A percentile compares a stretch with the other conserved stretches of the same genome.
These are phyloP conservation scores for Enteromius mattozi DNA, from an alignment of 2,797 vertebrate genomes.

Conservation along the genomic window DNA sequence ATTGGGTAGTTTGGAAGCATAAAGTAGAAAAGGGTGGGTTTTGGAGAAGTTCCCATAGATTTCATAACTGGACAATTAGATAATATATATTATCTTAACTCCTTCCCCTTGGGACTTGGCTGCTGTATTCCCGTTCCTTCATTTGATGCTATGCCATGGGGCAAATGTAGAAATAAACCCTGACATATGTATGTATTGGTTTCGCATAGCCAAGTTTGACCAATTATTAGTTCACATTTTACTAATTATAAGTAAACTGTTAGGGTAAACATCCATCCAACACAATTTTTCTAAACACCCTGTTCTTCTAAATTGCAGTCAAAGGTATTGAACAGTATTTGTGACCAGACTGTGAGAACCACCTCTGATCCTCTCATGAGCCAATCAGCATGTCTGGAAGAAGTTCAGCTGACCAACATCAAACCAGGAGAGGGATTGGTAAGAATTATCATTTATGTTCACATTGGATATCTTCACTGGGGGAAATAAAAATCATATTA, in stretches of 20 bases:
- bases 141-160: constrained; percentile 23
- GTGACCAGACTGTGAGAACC: constrained; percentile 86
- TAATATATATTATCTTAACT: constrained; percentile 55
- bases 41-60: background rate
- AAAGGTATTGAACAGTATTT: constrained; percentile 87
- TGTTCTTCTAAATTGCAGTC: constrained; percentile 76
- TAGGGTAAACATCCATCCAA: background rate
- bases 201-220: background rate
- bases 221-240: background rate
- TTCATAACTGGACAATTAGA: constrained; percentile 15
- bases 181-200: background rate
- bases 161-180: background rate
- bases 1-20: background rate
- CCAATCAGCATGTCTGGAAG: constrained; percentile 85
- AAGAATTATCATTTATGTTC: constrained; percentile 65
- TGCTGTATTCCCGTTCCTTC: background rate
- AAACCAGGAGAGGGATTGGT: constrained; percentile 92
- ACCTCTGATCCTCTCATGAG: constrained; percentile 84
- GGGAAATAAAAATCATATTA: background rate
- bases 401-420: constrained; percentile 87
- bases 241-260: background rate
- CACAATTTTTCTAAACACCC: background rate
- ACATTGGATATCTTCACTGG: background rate
- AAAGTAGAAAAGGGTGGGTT: background rate
- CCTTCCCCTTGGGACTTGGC: constrained; percentile 5